Conservation (phyloP, 2,797 vertebrate species). For the Gallinago stenura region DNA sequence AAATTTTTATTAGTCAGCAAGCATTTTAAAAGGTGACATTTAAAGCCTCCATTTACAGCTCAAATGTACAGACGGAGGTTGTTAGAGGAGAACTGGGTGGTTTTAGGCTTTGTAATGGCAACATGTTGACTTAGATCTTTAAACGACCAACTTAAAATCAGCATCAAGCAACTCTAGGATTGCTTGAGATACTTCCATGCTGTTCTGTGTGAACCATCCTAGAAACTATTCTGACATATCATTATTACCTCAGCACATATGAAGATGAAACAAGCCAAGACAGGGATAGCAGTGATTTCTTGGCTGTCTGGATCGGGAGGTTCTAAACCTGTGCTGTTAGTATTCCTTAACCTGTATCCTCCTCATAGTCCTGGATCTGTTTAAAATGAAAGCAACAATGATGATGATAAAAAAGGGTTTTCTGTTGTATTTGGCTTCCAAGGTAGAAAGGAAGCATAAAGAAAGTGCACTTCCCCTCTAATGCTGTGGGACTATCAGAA, state of each 20-base stretch:
- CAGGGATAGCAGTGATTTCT: neutral
- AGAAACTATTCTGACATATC: neutral
- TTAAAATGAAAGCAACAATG: neutral
- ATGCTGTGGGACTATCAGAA: neutral
- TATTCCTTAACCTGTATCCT: neutral
- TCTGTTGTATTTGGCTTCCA: neutral
- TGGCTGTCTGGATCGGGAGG: neutral
- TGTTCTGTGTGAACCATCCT: neutral
- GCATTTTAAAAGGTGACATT: neutral
- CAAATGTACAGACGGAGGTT: neutral
- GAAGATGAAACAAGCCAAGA: neutral
- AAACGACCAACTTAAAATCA: neutral
- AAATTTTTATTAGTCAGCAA: neutral
- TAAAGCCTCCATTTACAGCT: neutral
- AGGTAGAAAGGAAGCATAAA: neutral
- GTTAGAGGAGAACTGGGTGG: neutral
- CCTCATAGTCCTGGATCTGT: neutral
- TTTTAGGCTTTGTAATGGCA: neutral
- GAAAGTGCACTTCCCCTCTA: neutral
- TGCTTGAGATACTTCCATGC: accelerated
- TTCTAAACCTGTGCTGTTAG: neutral
- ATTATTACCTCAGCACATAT: neutral
- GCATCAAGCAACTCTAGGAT: neutral
- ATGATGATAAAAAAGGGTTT: neutral
- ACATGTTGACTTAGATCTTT: neutral